A percentile compares a stretch with the other conserved stretches of the same genome.
These are phyloP conservation scores for Aphyosemion australe DNA, from an alignment of 2,113 vertebrate species.

Conservation along the genomic window DNA sequence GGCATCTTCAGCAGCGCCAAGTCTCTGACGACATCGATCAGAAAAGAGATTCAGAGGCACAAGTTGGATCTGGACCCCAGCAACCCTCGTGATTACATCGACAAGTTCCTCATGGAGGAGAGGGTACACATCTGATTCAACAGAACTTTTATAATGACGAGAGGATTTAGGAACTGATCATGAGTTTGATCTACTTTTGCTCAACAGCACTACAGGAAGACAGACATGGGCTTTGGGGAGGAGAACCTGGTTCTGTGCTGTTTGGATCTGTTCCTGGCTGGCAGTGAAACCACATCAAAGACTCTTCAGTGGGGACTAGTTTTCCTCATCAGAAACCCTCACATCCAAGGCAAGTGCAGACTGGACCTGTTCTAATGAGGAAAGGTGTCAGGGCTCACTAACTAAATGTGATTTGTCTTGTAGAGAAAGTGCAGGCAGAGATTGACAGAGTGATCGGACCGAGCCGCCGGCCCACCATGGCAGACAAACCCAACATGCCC, in stretches of 20 bases:
- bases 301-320: conserved; percentile 90
- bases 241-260: conserved; percentile 84
- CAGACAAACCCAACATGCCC: conserved; percentile 78
- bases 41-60: conserved; percentile 74
- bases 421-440: conserved; percentile 78
- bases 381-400: background rate
- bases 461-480: conserved; percentile 67
- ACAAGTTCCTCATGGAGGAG: conserved; percentile 82
- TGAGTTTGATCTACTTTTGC: conserved; percentile 1
- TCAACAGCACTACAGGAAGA: conserved; percentile 36
- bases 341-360: conserved; percentile 82
- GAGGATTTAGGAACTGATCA: background rate
- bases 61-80: conserved; percentile 79
- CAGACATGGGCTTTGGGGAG: conserved; percentile 74
- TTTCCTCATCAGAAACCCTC: conserved; percentile 84
- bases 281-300: conserved; percentile 89
- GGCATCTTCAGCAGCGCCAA: conserved; percentile 66
- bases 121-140: conserved; percentile 65
- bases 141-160: background rate
- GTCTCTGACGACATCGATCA: conserved; percentile 64
- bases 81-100: conserved; percentile 82
- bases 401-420: background rate
- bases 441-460: conserved; percentile 75
- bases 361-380: background rate
- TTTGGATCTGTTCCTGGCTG: conserved; percentile 90